phyloP scores from a whole-genome alignment of 2,113 vertebrate species.

The Semnornis frantzii region DNA sequence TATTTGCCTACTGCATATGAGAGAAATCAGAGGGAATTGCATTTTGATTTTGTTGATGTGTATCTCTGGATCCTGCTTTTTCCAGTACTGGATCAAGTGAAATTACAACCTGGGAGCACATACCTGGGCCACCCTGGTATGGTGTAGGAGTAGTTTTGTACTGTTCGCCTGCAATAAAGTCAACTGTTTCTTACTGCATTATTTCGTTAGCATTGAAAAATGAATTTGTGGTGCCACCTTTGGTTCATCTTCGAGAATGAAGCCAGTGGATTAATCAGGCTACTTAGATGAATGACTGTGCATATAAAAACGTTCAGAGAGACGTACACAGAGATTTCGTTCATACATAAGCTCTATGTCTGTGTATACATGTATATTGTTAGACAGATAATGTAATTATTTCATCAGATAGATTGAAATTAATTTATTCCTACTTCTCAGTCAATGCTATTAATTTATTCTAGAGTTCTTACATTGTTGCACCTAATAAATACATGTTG shows the following conservation, averaged over 20 bases:
- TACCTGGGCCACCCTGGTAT: background rate
- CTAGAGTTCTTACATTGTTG: background rate
- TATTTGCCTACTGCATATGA: background rate
- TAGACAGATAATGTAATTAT: background rate
- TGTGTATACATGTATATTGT: fast-evolving
- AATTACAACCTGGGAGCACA: background rate
- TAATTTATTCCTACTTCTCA: background rate
- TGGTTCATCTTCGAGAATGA: conserved; percentile 56
- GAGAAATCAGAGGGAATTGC: background rate
- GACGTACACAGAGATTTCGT: background rate
- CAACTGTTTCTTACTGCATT: background rate
- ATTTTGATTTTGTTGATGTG: background rate
- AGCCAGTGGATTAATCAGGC: conserved; percentile 31
- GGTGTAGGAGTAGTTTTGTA: background rate
- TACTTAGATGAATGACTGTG: conserved; percentile 38
- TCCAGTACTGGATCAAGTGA: background rate
- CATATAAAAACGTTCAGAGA: background rate
- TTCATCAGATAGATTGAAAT: background rate
- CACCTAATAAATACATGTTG: background rate
- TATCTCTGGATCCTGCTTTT: background rate
- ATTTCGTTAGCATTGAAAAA: conserved; percentile 38
- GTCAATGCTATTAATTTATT: background rate
- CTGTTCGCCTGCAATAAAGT: background rate
- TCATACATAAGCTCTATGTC: background rate
- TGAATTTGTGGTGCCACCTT: conserved; percentile 66